These are phyloP conservation scores for Nycteola revayana DNA, from an alignment of 2,888 invertebrate genomes.

Conservation along the genomic window DNA sequence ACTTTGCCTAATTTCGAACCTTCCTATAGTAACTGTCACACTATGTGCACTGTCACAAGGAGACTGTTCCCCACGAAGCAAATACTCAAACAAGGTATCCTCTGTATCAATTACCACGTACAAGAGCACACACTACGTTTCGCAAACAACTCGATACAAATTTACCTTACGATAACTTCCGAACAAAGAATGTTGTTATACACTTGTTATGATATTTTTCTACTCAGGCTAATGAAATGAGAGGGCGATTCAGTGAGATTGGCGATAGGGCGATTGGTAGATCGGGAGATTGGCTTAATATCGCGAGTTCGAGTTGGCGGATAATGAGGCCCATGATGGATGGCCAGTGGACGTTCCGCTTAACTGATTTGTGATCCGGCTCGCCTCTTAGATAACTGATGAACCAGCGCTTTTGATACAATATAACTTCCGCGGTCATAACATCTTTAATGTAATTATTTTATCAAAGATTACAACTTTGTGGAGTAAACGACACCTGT, in stretches of 20 bases:
- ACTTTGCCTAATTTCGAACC: too few species aligned
- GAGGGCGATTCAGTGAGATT: slow-evolving; percentile 33
- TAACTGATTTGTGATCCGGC: slow-evolving; percentile 38
- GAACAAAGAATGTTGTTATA: slow-evolving; percentile 34
- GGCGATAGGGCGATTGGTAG: too few species aligned
- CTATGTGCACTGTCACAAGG: too few species aligned
- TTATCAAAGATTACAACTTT: too few species aligned
- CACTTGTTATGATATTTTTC: slow-evolving; percentile 37
- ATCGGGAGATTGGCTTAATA: slow-evolving; percentile 31
- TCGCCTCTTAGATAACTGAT: slow-evolving; percentile 25
- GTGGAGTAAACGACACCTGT: too few species aligned
- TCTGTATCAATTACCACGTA: too few species aligned
- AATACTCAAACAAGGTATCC: too few species aligned
- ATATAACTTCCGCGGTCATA: slow-evolving; percentile 9
- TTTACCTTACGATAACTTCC: slow-evolving; percentile 23
- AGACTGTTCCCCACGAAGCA: too few species aligned
- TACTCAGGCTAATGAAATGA: slow-evolving; percentile 41
- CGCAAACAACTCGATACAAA: slow-evolving; percentile 41
- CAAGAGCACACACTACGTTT: too few species aligned
- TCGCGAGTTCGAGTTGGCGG: slow-evolving; percentile 18
- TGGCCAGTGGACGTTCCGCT: slow-evolving; percentile 29
- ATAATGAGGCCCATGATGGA: slow-evolving; percentile 22
- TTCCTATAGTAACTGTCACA: too few species aligned
- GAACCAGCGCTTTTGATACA: slow-evolving; percentile 24
- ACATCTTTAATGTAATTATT: slow-evolving; percentile 10